Conservation (phyloP, 2,797 vertebrate species). For the Sebastes ruberrimus region DNA sequence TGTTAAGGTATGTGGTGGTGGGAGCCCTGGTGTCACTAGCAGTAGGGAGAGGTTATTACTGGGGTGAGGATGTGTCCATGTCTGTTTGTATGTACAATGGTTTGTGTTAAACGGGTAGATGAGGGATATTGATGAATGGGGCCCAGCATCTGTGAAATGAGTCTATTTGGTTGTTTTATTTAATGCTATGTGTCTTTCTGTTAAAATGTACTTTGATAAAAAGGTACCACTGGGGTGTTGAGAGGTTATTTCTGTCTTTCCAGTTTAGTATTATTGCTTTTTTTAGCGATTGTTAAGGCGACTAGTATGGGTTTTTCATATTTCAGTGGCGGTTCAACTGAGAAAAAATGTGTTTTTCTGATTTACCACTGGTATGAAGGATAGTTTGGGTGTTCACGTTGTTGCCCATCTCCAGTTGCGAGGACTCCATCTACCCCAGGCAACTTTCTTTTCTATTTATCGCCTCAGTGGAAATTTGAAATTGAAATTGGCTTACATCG, state of each 20-base stretch:
- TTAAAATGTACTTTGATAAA: background rate
- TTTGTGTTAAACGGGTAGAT: background rate
- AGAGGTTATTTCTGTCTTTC: background rate
- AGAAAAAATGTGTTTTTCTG: background rate
- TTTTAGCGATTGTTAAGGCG: background rate
- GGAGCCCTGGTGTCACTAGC: no score
- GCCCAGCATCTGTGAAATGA: no score
- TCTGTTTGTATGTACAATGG: background rate
- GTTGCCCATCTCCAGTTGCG: slow-evolving; percentile 8
- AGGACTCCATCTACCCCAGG: slow-evolving; percentile 28
- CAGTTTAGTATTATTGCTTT: background rate
- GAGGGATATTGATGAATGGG: no score
- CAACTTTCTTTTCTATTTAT: slow-evolving; percentile 41
- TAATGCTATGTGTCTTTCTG: background rate
- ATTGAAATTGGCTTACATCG: slow-evolving; percentile 36
- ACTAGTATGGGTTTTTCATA: no score
- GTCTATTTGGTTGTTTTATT: background rate
- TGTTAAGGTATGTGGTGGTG: no score
- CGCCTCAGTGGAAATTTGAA: slow-evolving; percentile 34
- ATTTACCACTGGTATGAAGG: slow-evolving; percentile 18
- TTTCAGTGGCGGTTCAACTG: no score
- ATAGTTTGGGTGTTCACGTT: slow-evolving; percentile 5
- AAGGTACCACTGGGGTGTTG: background rate
- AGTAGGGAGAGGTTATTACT: background rate
- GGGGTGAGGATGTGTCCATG: background rate